A percentile compares a stretch with the other conserved stretches of the same genome.
Conservation (phyloP, 2,888 invertebrate species). For the Dryomyza anilis region DNA sequence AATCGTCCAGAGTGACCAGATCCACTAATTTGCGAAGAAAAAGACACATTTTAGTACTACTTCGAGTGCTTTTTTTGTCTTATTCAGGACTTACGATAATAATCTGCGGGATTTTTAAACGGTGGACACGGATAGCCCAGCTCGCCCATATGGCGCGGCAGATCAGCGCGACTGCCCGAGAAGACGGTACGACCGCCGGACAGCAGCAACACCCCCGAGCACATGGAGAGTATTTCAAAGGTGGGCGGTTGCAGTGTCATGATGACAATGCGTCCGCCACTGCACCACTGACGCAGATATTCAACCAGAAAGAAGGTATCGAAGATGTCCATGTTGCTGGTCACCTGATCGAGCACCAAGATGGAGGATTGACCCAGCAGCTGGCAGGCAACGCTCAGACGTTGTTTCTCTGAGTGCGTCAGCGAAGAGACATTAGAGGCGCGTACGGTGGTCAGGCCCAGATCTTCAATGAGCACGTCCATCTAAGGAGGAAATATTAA, state of each 20-base stretch:
- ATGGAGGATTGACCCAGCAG: constrained; percentile 85
- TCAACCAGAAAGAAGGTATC: constrained; percentile 95
- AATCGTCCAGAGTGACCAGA: constrained; percentile 88
- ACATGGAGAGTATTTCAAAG: constrained; percentile 93
- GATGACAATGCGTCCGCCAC: constrained; percentile 80
- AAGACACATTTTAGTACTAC: not conserved
- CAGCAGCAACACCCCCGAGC: constrained; percentile 72
- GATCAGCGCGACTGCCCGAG: constrained; percentile 84
- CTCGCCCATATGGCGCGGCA: constrained; percentile 90
- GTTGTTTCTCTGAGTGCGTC: constrained; percentile 84
- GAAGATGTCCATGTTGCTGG: constrained; percentile 77
- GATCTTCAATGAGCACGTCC: constrained; percentile 85
- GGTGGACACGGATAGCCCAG: constrained; percentile 93
- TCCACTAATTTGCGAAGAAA: constrained; percentile 71
- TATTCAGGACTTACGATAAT: constrained; percentile 75
- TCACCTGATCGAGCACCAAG: constrained; percentile 84
- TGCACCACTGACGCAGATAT: constrained; percentile 85
- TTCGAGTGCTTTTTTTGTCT: not conserved
- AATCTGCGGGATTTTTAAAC: constrained; percentile 95
- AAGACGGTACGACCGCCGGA: constrained; percentile 92
- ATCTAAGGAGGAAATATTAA: constrained; percentile 65
- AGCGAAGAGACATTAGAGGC: constrained; percentile 84
- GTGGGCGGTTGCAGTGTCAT: constrained; percentile 93
- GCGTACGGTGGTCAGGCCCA: constrained; percentile 87
- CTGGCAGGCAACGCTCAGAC: constrained; percentile 89